Conservation (phyloP, 2,797 vertebrate species). For the Falco berigora region DNA sequence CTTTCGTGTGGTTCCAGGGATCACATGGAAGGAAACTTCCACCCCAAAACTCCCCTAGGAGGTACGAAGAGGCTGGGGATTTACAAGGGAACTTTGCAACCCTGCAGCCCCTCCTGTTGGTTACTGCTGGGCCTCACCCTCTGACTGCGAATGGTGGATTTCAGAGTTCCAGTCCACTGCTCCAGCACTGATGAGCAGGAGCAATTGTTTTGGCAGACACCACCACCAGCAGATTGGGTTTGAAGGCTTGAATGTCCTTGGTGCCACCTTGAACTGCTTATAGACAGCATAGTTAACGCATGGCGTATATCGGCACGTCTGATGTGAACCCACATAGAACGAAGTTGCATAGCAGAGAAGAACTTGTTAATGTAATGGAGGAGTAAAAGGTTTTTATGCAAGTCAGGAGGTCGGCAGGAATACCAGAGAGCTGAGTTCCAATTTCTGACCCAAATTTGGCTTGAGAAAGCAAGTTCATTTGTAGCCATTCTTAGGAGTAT, state of each 20-base stretch:
- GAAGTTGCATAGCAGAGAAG: background rate
- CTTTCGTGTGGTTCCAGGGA: background rate
- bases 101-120: background rate
- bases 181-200: background rate
- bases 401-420: background rate
- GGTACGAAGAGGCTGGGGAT: background rate
- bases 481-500: background rate
- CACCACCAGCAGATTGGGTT: background rate
- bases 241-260: background rate
- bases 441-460: background rate
- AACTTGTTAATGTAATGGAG: background rate
- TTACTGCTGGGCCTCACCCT: background rate
- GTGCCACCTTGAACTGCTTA: background rate
- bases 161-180: background rate
- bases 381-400: background rate
- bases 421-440: background rate
- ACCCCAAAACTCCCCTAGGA: background rate
- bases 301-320: background rate
- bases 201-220: background rate
- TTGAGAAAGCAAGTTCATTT: background rate
- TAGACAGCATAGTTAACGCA: background rate
- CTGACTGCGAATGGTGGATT: background rate
- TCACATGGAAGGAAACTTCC: background rate
- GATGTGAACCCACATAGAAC: background rate
- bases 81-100: background rate